Base-by-base conservation (phyloP, 1,140 invertebrate species). In the Lordiphosa stackelbergi region DNA sequence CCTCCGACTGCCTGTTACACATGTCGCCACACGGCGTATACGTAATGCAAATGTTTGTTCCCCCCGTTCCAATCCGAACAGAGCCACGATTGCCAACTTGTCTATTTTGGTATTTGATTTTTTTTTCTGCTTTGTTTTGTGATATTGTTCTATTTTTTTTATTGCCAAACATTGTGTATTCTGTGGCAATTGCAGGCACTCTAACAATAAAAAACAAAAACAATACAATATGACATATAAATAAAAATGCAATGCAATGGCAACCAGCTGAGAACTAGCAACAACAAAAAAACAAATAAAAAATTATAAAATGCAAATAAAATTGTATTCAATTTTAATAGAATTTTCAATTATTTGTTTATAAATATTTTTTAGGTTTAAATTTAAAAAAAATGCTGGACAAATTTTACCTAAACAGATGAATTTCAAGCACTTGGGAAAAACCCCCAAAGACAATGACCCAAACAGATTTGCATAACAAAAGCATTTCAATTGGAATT, bases 401-500 rank as follows among this genome's bases (percentile, higher is more conserved):
- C n/a, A n/a, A n/a, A n/a, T n/a, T n/a, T n/a, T n/a, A n/a, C n/a
- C n/a, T n/a, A n/a, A n/a, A 16, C 28, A 31, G 7, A 2, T 7
- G 7, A 31, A 8, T 31, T 31, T 31, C 6, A 31, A 8, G 28
- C 28, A 8, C 7, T 31, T 5, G 24, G 5, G 0, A 28, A 22
- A 28, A 28, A 28, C 24, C 40, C 46, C 43, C 12, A 35, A 59
- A 51, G 37, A 45, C 45, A 46, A 56, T n/a, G 10, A 28, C 31
- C 16, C 16, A 13, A 16, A 53, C 22, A 54, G 69, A 75, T 75
- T 75, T 81, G 56, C 77, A 81, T 68, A 64, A 42, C 63, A 62
- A 72, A 31, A 83, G 69, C 52, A 45, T 83, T 64, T 68, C 45
- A 74, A 81, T 75, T 81, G 72, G 51, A 65, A 71, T 49, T 59